Percentiles rank a stretch among this genome's conserved stretches.
phyloP scores from a whole-genome alignment of 2,113 vertebrate species.

The Rana temporaria region DNA sequence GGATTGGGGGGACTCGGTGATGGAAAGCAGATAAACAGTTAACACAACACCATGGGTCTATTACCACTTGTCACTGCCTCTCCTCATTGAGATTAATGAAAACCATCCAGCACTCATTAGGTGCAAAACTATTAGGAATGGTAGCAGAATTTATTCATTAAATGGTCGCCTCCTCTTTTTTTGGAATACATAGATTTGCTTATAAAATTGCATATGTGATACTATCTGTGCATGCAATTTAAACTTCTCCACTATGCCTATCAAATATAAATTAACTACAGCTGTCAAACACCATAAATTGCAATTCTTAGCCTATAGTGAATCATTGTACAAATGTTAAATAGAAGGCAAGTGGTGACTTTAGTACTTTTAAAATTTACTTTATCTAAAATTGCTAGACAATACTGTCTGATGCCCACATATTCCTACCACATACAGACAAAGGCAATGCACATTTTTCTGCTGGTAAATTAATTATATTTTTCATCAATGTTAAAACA shows the following conservation, averaged over 20 bases:
- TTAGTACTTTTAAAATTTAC: too few species aligned
- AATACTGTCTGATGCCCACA: too few species aligned
- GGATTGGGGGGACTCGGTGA: background rate
- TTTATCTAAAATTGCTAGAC: too few species aligned
- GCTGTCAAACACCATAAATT: background rate
- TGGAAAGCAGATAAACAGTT: background rate
- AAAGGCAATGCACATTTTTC: too few species aligned
- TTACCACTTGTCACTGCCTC: slow-evolving; percentile 38
- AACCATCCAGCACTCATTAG: slow-evolving; percentile 44
- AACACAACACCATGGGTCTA: slow-evolving; percentile 4
- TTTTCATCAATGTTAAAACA: too few species aligned
- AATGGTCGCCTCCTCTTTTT: background rate
- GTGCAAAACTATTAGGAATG: slow-evolving; percentile 6
- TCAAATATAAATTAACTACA: slow-evolving; percentile 5
- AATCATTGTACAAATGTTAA: too few species aligned
- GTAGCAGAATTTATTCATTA: slow-evolving; percentile 6
- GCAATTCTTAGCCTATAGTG: too few species aligned
- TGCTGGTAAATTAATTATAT: too few species aligned
- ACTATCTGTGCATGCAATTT: background rate
- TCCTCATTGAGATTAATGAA: slow-evolving; percentile 49
- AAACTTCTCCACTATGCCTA: background rate
- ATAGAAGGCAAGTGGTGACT: too few species aligned
- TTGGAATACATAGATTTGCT: background rate
- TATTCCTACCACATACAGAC: too few species aligned
- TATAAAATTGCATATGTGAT: background rate